Percentiles rank a stretch among this genome's conserved stretches.
Conservation (phyloP, 2,797 vertebrate species). For the Spinibarbus caldwelli region DNA sequence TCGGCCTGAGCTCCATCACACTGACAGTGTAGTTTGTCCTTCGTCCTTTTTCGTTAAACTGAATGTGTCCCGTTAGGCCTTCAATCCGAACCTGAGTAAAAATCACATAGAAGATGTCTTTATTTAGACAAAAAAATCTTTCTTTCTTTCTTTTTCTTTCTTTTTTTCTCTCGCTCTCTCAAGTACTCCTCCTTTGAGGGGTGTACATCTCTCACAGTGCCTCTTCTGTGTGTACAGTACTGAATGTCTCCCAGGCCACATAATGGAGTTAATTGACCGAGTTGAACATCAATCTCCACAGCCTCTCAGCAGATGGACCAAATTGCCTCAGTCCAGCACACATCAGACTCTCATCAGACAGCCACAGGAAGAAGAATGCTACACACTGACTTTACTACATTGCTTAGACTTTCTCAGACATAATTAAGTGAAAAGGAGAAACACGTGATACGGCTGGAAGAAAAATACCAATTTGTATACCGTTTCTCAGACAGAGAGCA, state of each 20-base stretch:
- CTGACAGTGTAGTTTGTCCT: constrained; percentile 96
- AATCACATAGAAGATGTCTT: constrained; percentile 1
- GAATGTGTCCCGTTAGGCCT: constrained; percentile 95
- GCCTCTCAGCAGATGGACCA: constrained; percentile 75
- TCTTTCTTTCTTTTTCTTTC: not conserved
- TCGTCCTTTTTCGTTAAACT: constrained; percentile 97
- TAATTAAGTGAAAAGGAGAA: not conserved
- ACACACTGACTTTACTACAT: not conserved
- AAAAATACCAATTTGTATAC: not conserved
- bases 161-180: not conserved
- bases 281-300: constrained; percentile 70
- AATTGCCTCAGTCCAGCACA: constrained; percentile 71
- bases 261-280: constrained; percentile 79
- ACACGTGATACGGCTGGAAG: not conserved
- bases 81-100: constrained; percentile 89
- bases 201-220: constrained; percentile 10
- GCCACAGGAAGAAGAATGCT: constrained; percentile 56
- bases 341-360: constrained; percentile 63
- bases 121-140: no score
- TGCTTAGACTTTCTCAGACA: not conserved
- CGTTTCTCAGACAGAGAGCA: not conserved
- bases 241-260: constrained; percentile 72
- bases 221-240: constrained; percentile 54
- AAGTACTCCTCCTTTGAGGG: not conserved
- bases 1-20: constrained; percentile 92